Conservation (phyloP, 1,140 invertebrate genomes). For the Holotrichia oblita region DNA sequence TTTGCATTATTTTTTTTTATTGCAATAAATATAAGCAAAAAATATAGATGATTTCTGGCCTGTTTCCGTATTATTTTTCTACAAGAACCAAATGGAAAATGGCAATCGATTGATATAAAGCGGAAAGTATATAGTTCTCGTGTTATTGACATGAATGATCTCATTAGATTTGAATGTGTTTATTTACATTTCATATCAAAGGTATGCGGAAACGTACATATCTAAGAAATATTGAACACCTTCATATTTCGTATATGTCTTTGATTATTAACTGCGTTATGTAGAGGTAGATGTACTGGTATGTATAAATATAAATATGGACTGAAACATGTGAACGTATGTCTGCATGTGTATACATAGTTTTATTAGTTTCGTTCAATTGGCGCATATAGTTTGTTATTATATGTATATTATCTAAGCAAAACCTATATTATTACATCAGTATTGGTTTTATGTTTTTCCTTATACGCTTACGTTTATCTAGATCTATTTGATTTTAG, state of each 20-base stretch:
- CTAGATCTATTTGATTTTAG: no score
- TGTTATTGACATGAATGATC: not conserved
- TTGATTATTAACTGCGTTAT: conserved; percentile 11
- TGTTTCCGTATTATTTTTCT: no score
- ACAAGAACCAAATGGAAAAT: no score
- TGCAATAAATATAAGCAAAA: no score
- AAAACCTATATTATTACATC: not conserved
- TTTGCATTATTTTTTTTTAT: no score
- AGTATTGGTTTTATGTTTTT: not conserved
- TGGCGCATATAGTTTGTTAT: conserved; percentile 5
- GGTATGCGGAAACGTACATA: conserved; percentile 23
- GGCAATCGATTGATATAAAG: no score
- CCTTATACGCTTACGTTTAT: not conserved
- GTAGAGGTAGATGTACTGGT: not conserved
- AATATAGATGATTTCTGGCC: no score
- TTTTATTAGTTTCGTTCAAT: not conserved
- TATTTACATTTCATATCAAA: not conserved
- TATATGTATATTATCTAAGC: not conserved
- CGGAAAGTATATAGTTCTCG: not conserved
- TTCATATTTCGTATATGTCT: not conserved
- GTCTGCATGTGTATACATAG: not conserved
- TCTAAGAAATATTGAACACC: not conserved
- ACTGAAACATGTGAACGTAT: not conserved
- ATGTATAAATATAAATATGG: conserved; percentile 11
- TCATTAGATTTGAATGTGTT: not conserved